Conservation (phyloP, 2,113 vertebrate species). For the Haemorhous mexicanus region DNA sequence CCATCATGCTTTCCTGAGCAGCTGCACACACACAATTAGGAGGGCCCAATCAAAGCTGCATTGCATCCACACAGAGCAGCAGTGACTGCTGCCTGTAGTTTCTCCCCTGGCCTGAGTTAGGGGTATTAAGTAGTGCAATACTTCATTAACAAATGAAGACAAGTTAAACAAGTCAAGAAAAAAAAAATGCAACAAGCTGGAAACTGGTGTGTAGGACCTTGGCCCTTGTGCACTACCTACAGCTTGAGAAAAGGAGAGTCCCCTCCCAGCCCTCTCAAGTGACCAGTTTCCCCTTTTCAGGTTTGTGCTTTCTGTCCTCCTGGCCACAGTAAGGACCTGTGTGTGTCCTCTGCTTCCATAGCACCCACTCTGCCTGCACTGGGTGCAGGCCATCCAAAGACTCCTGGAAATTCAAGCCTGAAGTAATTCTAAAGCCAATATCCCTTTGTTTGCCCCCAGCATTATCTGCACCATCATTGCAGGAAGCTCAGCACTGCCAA, state of each 20-base stretch:
- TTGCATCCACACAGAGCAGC: not conserved
- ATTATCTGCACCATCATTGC: not conserved
- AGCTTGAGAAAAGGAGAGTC: not conserved
- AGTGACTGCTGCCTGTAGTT: conserved; percentile 14
- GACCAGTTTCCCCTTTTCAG: not conserved
- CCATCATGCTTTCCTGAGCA: not conserved
- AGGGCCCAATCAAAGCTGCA: conserved; percentile 23
- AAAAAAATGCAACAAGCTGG: not conserved
- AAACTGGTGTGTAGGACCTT: not conserved
- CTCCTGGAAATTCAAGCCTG: not conserved
- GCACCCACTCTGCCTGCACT: not conserved
- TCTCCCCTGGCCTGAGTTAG: conserved; percentile 14
- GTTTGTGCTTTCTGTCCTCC: not conserved
- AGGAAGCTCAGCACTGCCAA: not conserved
- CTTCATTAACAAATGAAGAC: conserved; percentile 20
- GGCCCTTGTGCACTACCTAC: not conserved
- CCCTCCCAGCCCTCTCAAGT: not conserved
- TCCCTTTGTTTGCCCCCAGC: not conserved
- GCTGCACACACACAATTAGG: conserved; percentile 19
- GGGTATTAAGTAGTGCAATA: not conserved
- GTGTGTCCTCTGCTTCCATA: not conserved
- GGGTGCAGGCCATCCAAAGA: not conserved
- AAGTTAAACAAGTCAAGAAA: not conserved
- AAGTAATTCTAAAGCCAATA: not conserved
- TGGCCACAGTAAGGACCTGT: not conserved